Conservation (phyloP, 2,797 vertebrate genomes). For the Acrossocheilus fasciatus region DNA sequence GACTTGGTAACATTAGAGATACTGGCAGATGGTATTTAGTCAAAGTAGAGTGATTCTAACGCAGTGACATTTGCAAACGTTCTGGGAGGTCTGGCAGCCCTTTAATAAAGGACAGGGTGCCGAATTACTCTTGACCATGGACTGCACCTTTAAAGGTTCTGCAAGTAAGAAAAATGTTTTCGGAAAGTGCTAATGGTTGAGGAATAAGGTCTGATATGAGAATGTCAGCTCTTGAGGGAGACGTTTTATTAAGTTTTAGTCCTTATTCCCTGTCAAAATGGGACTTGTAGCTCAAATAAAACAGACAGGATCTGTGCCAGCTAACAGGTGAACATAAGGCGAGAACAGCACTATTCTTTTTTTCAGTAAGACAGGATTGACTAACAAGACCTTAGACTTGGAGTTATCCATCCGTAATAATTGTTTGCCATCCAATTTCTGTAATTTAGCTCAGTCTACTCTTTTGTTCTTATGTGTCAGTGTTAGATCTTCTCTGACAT, state of each 20-base stretch:
- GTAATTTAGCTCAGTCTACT: not conserved
- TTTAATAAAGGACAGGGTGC: slow-evolving; percentile 43
- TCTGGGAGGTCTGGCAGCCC: slow-evolving; percentile 24
- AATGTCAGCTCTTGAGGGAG: slow-evolving; percentile 51
- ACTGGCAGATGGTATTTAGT: slow-evolving; percentile 38
- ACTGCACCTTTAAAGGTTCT: slow-evolving; percentile 39
- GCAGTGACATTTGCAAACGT: slow-evolving; percentile 42
- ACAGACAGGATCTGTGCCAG: not conserved
- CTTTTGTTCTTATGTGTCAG: not conserved
- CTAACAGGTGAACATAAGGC: slow-evolving; percentile 11
- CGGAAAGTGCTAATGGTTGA: slow-evolving; percentile 29
- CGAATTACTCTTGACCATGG: slow-evolving; percentile 34
- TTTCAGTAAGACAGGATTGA: not conserved
- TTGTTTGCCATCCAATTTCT: slow-evolving; percentile 1
- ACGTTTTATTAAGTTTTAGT: slow-evolving; percentile 46
- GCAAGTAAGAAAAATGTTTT: slow-evolving; percentile 45
- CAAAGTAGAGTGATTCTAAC: slow-evolving; percentile 31
- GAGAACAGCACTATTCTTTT: not conserved
- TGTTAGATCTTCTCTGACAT: not conserved
- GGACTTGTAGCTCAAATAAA: slow-evolving; percentile 33
- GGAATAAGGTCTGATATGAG: slow-evolving; percentile 29
- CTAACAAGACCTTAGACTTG: slow-evolving; percentile 1
- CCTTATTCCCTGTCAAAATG: slow-evolving; percentile 21
- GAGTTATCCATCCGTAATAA: not conserved
- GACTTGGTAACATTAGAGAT: slow-evolving; percentile 21